Conservation (phyloP, 2,888 invertebrate genomes). For the Mythimna albipuncta region DNA sequence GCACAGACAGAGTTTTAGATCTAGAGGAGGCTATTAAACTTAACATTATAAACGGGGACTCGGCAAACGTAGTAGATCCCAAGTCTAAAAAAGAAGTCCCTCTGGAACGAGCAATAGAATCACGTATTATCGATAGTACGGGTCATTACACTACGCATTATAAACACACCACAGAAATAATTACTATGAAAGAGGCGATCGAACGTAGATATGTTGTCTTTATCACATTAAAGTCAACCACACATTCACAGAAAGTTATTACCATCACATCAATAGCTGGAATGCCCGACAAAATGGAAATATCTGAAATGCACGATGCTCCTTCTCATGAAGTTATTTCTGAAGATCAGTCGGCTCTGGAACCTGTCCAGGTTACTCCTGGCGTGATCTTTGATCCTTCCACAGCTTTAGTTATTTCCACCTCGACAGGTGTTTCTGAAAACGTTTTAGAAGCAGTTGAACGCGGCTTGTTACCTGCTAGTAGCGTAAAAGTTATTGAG, state of each 20-base stretch:
- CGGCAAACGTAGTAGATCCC: conserved; percentile 95
- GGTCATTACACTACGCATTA: conserved; percentile 92
- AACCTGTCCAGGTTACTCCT: conserved; percentile 93
- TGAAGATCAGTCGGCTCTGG: conserved; percentile 87
- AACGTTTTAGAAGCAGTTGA: conserved; percentile 94
- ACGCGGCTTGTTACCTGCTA: conserved; percentile 93
- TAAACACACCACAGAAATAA: conserved; percentile 84
- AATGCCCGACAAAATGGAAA: conserved; percentile 93
- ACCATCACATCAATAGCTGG: conserved; percentile 94
- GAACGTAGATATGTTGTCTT: conserved; percentile 92
- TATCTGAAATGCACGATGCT: conserved; percentile 88
- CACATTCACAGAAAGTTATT: conserved; percentile 91
- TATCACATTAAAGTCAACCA: conserved; percentile 86
- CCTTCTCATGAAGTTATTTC: conserved; percentile 61
- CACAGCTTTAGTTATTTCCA: conserved; percentile 93
- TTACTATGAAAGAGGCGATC: conserved; percentile 95
- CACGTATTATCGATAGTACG: conserved; percentile 94
- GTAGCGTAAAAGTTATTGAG: conserved; percentile 93
- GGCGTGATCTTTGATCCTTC: conserved; percentile 95
- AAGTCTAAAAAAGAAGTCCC: conserved; percentile 93
- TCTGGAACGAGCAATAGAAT: conserved; percentile 94
- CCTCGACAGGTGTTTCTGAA: conserved; percentile 93
- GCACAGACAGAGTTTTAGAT: conserved; percentile 95
- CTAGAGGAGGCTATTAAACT: conserved; percentile 97
- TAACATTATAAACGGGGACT: conserved; percentile 96